Percentiles rank a stretch among this genome's conserved stretches.
phyloP scores from a whole-genome alignment of 2,888 invertebrate species.

The Ormyrus labotus region DNA sequence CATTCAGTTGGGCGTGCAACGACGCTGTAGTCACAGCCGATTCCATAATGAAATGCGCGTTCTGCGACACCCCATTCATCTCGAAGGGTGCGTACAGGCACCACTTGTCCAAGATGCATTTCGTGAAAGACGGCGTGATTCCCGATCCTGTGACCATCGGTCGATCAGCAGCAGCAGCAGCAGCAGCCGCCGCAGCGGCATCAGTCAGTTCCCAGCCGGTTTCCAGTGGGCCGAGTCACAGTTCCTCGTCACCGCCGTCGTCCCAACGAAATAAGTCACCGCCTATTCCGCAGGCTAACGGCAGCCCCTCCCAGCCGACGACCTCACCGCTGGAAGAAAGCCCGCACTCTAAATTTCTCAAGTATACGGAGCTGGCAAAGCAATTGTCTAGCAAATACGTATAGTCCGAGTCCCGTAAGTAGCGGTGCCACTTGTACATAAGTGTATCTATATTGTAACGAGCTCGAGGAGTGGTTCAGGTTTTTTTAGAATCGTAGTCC shows the following conservation, averaged over 20 bases:
- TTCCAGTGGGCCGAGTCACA: conserved; percentile 67
- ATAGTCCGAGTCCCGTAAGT: conserved; percentile 79
- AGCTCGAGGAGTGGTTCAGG: conserved; percentile 55
- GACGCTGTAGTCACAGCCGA: conserved; percentile 92
- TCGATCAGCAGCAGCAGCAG: conserved; percentile 77
- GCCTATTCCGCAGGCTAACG: conserved; percentile 72
- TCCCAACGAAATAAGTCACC: conserved; percentile 79
- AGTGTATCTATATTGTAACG: conserved; percentile 75
- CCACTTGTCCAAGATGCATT: conserved; percentile 96
- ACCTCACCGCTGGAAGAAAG: conserved; percentile 84
- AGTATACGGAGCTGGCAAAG: conserved; percentile 98
- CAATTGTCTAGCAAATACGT: conserved; percentile 98
- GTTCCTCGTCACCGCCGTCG: conserved; percentile 74
- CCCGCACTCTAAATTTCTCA: conserved; percentile 97
- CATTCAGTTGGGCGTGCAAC: conserved; percentile 96
- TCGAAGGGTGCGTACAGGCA: conserved; percentile 98
- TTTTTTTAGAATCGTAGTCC: conserved; percentile 59
- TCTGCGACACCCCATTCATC: conserved; percentile 96
- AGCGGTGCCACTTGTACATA: conserved; percentile 76
- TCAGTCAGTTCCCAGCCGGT: conserved; percentile 76
- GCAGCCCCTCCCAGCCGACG: conserved; percentile 77
- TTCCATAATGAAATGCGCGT: conserved; percentile 94
- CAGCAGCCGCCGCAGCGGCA: conserved; percentile 70
- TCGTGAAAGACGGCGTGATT: conserved; percentile 93
- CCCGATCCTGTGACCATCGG: conserved; percentile 82